Evolutionary conservation across 2,888 invertebrate genomes (phyloP).

Genomic region (Cryptops parisi): DNA sequence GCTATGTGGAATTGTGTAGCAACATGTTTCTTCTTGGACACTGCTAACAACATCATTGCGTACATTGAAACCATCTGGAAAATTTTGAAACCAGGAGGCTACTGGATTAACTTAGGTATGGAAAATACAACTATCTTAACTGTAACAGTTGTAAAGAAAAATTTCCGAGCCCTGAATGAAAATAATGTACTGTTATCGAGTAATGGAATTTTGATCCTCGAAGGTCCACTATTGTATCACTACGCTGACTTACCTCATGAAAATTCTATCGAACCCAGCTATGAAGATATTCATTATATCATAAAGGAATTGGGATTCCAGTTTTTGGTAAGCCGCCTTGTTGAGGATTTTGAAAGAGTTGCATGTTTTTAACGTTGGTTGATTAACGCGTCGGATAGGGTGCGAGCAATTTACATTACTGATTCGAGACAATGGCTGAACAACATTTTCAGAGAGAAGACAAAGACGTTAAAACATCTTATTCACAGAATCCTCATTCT

Average conservation of each 20-base stretch:
- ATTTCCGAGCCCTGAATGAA: too few relatives aligned
- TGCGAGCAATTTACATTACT: too few relatives aligned
- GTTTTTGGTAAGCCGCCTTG: conserved; percentile 28
- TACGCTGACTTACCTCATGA: conserved; percentile 69
- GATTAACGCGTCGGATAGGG: too few relatives aligned
- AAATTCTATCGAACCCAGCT: conserved; percentile 84
- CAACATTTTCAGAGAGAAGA: conserved; percentile 50
- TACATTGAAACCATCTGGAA: conserved; percentile 85
- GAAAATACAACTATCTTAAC: neutral
- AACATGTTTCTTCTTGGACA: conserved; percentile 97
- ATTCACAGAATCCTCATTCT: conserved; percentile 80
- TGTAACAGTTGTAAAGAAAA: neutral
- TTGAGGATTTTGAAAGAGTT: conserved; percentile 2
- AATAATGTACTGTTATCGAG: too few relatives aligned
- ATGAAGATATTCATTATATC: conserved; percentile 61
- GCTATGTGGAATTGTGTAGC: conserved; percentile 82
- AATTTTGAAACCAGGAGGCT: conserved; percentile 72
- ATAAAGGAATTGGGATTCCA: conserved; percentile 61
- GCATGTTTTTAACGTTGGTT: too few relatives aligned
- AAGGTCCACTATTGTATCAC: conserved; percentile 75
- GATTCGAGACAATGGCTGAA: too few relatives aligned
- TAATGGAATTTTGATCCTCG: conserved; percentile 6
- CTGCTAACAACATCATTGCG: conserved; percentile 87
- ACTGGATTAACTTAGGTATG: conserved; percentile 67
- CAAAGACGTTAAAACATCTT: conserved; percentile 64